Percentiles rank a stretch among this genome's conserved stretches.
Conservation (phyloP, 2,888 invertebrate species). For the Psylliodes chrysocephalus region DNA sequence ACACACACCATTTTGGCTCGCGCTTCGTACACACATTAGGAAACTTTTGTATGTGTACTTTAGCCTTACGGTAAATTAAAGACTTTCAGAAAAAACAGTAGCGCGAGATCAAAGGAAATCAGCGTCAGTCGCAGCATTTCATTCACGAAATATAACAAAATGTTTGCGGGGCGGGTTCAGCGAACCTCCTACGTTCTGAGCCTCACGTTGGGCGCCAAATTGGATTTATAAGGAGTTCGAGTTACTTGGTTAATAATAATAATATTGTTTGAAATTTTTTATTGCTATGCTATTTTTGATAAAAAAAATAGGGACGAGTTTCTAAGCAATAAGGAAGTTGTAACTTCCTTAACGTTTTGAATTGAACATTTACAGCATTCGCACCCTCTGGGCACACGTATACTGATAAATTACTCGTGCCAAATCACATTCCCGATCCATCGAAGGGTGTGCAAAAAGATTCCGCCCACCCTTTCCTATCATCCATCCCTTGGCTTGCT, state of each 20-base stretch:
- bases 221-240: background rate
- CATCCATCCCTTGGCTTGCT: conserved; percentile 40
- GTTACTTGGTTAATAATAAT: too few relatives aligned
- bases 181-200: conserved; percentile 4
- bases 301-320: too few relatives aligned
- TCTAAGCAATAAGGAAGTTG: too few relatives aligned
- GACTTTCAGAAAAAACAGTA: conserved; percentile 34
- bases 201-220: background rate
- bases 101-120: conserved; percentile 37
- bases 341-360: too few relatives aligned
- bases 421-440: conserved; percentile 3
- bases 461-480: conserved; percentile 35
- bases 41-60: conserved; percentile 33
- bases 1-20: conserved; percentile 32
- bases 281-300: too few relatives aligned
- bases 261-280: too few relatives aligned
- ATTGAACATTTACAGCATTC: too few relatives aligned
- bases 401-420: background rate
- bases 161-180: conserved; percentile 16
- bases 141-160: conserved; percentile 30
- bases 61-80: conserved; percentile 35
- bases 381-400: background rate
- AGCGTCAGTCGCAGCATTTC: conserved; percentile 23
- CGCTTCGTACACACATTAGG: conserved; percentile 37
- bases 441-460: conserved; percentile 50